These are phyloP conservation scores for Cheilosia vernalis DNA, from an alignment of 2,888 invertebrate genomes.

Conservation along the genomic window DNA sequence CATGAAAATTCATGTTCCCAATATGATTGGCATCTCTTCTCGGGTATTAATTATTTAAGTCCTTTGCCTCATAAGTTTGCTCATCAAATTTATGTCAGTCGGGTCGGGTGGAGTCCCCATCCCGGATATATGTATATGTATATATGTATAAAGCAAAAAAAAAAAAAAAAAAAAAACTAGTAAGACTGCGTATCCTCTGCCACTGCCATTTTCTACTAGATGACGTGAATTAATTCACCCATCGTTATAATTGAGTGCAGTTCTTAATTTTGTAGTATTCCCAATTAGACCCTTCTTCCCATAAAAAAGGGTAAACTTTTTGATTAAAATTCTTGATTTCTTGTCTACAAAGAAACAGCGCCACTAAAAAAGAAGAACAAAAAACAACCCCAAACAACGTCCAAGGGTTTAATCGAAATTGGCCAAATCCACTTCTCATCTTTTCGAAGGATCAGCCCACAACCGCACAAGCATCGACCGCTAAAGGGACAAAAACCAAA, in stretches of 20 bases:
- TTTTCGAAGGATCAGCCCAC: slow-evolving; percentile 29
- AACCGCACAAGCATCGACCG: slow-evolving; percentile 2
- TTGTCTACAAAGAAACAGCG: slow-evolving; percentile 33
- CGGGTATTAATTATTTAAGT: slow-evolving; percentile 59
- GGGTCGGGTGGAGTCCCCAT: no score
- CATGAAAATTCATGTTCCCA: slow-evolving; percentile 64
- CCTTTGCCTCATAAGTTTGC: slow-evolving; percentile 52
- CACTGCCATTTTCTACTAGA: slow-evolving; percentile 42
- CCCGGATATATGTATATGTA: background rate
- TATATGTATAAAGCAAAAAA: background rate
- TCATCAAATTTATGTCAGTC: slow-evolving; percentile 67
- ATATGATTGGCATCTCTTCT: slow-evolving; percentile 59
- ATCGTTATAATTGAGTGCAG: slow-evolving; percentile 73
- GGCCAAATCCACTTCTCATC: slow-evolving; percentile 65
- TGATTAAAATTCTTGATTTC: slow-evolving; percentile 74
- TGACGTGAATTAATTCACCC: slow-evolving; percentile 68
- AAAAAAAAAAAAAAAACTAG: slow-evolving; percentile 9
- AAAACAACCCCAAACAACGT: slow-evolving; percentile 10
- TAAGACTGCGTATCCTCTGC: slow-evolving; percentile 32
- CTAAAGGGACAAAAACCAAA: slow-evolving; percentile 48
- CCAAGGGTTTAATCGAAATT: slow-evolving; percentile 66
- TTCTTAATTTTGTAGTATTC: slow-evolving; percentile 74
- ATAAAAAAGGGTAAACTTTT: slow-evolving; percentile 70
- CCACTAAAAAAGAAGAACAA: background rate
- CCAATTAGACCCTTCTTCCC: slow-evolving; percentile 64